These are phyloP conservation scores for Diaprepes abbreviatus DNA, from an alignment of 2,888 invertebrate genomes.

Conservation along the genomic window DNA sequence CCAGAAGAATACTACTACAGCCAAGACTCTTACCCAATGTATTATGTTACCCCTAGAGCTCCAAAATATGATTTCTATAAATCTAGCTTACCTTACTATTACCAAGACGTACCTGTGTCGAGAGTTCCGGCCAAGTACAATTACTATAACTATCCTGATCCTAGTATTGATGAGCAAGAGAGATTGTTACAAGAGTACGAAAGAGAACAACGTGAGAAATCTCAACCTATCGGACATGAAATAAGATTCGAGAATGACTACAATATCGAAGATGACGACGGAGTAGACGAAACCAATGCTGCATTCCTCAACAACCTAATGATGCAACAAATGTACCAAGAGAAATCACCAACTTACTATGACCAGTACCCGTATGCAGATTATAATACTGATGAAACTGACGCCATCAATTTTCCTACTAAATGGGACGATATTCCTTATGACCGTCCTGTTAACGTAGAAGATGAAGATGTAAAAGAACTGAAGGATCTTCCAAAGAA, in stretches of 20 bases:
- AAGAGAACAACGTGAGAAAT: conserved; percentile 70
- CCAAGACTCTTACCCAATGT: conserved; percentile 65
- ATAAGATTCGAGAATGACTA: conserved; percentile 74
- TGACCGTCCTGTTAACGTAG: conserved; percentile 57
- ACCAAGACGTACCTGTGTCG: conserved; percentile 64
- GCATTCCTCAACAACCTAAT: conserved; percentile 78
- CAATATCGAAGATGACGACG: conserved; percentile 55
- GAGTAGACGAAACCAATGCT: conserved; percentile 70
- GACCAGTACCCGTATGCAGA: conserved; percentile 52
- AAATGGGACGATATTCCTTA: conserved; percentile 57
- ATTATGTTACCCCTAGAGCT: conserved; percentile 67
- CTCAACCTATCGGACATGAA: conserved; percentile 77
- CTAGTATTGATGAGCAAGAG: conserved; percentile 72
- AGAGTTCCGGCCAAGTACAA: conserved; percentile 60
- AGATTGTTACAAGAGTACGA: conserved; percentile 75
- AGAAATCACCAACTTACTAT: conserved; percentile 58
- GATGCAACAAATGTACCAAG: conserved; percentile 76
- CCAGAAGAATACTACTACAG: conserved; percentile 71
- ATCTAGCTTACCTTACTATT: conserved; percentile 68
- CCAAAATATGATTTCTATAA: conserved; percentile 68
- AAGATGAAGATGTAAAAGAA: conserved; percentile 78
- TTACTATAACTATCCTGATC: conserved; percentile 66
- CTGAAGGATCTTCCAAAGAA: conserved; percentile 75
- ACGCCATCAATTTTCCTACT: conserved; percentile 39
- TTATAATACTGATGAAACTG: conserved; percentile 47